A percentile compares a stretch with the other conserved stretches of the same genome.
Conservation (phyloP, 2,888 invertebrate genomes). For the Eilema depressum region DNA sequence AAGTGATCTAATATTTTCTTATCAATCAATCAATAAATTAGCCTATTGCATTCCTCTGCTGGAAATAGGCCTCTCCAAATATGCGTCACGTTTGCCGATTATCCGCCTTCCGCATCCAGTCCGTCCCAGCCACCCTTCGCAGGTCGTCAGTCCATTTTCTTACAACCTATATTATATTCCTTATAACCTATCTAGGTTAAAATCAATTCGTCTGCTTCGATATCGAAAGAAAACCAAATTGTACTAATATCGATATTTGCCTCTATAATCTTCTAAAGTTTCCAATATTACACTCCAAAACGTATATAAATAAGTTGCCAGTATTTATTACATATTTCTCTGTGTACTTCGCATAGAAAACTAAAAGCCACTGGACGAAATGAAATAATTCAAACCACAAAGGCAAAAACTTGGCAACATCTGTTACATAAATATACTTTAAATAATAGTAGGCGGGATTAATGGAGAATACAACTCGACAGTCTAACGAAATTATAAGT, state of each 20-base stretch:
- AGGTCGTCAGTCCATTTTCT: too few relatives aligned
- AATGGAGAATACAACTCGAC: conserved; percentile 20
- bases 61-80: too few relatives aligned
- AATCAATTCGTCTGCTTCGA: not conserved
- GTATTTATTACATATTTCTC: not conserved
- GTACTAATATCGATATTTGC: not conserved
- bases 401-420: conserved; percentile 17
- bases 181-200: too few relatives aligned
- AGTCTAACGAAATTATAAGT: conserved; percentile 21
- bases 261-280: not conserved
- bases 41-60: too few relatives aligned
- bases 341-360: not conserved
- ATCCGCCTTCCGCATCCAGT: too few relatives aligned
- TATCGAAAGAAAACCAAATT: not conserved
- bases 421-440: conserved; percentile 18
- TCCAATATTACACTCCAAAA: not conserved
- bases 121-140: too few relatives aligned
- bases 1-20: too few relatives aligned
- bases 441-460: conserved; percentile 16
- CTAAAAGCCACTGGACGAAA: not conserved
- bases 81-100: too few relatives aligned
- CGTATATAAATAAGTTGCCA: not conserved
- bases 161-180: too few relatives aligned
- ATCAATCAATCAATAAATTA: too few relatives aligned
- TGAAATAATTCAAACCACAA: conserved; percentile 10